phyloP scores from a whole-genome alignment of 1,140 invertebrate species.

The Drosophila tropicalis region DNA sequence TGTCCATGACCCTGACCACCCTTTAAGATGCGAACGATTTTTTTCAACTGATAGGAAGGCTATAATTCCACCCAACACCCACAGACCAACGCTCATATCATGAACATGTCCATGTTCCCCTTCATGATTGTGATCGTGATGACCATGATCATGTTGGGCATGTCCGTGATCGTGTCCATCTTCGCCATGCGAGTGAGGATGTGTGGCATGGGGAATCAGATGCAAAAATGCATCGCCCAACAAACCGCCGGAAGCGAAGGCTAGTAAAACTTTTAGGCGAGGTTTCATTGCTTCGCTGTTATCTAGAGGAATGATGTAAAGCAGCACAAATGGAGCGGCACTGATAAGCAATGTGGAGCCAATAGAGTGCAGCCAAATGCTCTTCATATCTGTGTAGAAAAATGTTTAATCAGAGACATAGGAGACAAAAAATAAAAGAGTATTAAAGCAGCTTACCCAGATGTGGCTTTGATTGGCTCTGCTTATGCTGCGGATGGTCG shows the following conservation, averaged over 20 bases:
- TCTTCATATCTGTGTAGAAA: constrained; percentile 76
- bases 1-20: constrained; percentile 86
- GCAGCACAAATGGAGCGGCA: constrained; percentile 95
- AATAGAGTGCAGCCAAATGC: constrained; percentile 92
- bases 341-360: constrained; percentile 96
- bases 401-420: constrained; percentile 4
- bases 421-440: not conserved
- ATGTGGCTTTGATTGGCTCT: constrained; percentile 40
- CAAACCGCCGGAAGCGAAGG: constrained; percentile 97
- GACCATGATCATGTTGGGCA: constrained; percentile 83
- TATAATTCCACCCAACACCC: constrained; percentile 94
- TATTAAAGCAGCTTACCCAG: constrained; percentile 44
- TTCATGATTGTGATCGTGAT: constrained; percentile 82
- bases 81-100: constrained; percentile 92
- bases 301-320: constrained; percentile 96
- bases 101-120: constrained; percentile 86
- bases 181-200: constrained; percentile 85
- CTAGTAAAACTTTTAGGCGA: constrained; percentile 91
- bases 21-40: constrained; percentile 95
- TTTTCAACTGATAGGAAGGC: constrained; percentile 97
- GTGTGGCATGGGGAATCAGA: constrained; percentile 95
- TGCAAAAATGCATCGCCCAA: constrained; percentile 98
- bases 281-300: constrained; percentile 93
- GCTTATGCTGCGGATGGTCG: constrained; percentile 41
- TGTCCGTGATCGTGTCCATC: constrained; percentile 76